Base-by-base conservation (phyloP, 2,113 vertebrate species). In the Tonatia bakeri region DNA sequence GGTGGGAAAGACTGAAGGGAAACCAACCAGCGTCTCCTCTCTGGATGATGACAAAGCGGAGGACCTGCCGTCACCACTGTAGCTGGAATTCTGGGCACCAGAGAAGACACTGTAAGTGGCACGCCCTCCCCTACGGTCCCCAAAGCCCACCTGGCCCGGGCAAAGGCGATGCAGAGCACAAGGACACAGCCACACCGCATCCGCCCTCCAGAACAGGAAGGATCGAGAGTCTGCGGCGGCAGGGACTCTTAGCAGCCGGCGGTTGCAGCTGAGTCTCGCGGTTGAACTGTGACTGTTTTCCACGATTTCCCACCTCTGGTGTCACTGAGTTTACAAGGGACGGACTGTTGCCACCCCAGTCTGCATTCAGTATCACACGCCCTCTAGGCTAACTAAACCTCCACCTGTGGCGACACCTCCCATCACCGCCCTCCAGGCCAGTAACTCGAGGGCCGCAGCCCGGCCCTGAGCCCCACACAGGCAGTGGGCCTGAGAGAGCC, bases 1-100 rank as follows among this genome's bases (percentile, higher is more conserved):
- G 56, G 7, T 83, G 91, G 2, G 70, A 64, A 89, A 96, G 40
- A 96, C 79, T 94, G 92, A 94, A 95, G 54, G 67, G 73, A 65
- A 98, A 96, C 82, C 93, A 94, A 98, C 91, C 94, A 82, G 28
- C 40, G 33, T 81, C 56, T 98, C 92, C 52, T 89, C 96, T 80
- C 96, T 87, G 77, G 86, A 69, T 16, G 76, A 91, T 5, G 92
- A 87, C 79, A 43, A 54, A 5, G 79, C 11, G 20, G 92, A 80
- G 26, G 70, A 7, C 89, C 87, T 82, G 92, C 93, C 43, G 28
- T 96, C 94, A 7, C 94, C 26, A n/a, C 36, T 15, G 76, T 56
- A 90, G 90, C 95, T 4, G 6, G 83, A 97, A 87, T 70, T 96
- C 98, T 98, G 97, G 92, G 1, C 77, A 93, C 33, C 76, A 85